Conservation (phyloP, 2,113 vertebrate species). For the Uropsilus gracilis region DNA sequence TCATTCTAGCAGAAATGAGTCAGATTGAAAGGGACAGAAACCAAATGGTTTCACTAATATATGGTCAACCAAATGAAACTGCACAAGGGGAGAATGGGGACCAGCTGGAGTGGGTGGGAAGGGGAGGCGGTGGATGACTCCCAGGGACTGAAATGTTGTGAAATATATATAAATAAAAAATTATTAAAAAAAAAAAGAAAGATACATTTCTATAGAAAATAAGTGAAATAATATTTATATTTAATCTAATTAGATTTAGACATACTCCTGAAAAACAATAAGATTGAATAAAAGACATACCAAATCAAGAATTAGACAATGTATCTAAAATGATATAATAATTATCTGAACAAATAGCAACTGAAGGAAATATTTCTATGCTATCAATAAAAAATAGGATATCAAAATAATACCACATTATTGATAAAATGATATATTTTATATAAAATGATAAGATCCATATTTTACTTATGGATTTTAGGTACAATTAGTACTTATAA, state of each 20-base stretch:
- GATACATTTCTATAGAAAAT: not conserved
- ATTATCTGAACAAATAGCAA: not conserved
- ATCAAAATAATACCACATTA: not conserved
- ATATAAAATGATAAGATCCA: not conserved
- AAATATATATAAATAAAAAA: too few relatives aligned
- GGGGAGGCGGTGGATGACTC: too few relatives aligned
- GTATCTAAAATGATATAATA: not conserved
- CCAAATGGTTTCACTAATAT: too few relatives aligned
- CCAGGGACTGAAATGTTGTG: too few relatives aligned
- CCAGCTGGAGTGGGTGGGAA: too few relatives aligned
- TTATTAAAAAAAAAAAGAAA: too few relatives aligned
- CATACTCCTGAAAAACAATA: not conserved
- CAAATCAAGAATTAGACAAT: not conserved
- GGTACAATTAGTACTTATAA: not conserved
- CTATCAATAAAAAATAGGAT: not conserved
- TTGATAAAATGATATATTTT: not conserved
- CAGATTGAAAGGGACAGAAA: too few relatives aligned
- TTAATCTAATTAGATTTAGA: not conserved
- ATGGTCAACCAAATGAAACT: too few relatives aligned
- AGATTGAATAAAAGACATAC: not conserved
- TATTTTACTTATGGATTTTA: not conserved
- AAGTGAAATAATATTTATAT: not conserved
- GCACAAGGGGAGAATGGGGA: too few relatives aligned
- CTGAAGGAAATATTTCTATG: not conserved
- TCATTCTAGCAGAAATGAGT: too few relatives aligned